phyloP scores from a whole-genome alignment of 2,113 vertebrate genomes.

The Furnarius figulus region DNA sequence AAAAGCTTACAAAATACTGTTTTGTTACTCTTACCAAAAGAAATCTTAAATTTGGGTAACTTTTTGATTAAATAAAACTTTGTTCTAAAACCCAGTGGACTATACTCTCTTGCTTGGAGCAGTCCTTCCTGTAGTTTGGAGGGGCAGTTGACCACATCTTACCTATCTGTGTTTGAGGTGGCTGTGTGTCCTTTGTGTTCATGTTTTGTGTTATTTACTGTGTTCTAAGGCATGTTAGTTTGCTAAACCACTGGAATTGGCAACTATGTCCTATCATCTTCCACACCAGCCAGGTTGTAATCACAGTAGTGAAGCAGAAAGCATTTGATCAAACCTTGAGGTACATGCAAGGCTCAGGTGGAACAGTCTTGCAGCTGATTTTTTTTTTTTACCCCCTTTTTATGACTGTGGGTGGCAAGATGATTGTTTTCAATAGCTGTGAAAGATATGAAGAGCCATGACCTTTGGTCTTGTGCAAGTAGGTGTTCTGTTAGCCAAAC shows the following conservation, averaged over 20 bases:
- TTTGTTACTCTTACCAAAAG: not conserved
- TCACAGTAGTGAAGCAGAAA: not conserved
- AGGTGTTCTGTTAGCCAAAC: not conserved
- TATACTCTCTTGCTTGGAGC: not conserved
- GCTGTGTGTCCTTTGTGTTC: not conserved
- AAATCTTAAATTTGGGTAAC: not conserved
- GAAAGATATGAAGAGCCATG: not conserved
- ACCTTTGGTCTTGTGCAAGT: not conserved
- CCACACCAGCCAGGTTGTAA: not conserved
- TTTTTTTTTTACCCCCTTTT: not conserved
- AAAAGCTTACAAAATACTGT: not conserved
- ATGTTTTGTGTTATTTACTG: not conserved
- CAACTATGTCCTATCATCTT: not conserved
- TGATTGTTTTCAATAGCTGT: not conserved
- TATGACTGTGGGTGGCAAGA: not conserved
- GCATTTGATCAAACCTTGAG: not conserved
- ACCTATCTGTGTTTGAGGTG: not conserved
- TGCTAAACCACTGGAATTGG: not conserved
- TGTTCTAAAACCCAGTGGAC: not conserved
- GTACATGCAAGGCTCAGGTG: not conserved
- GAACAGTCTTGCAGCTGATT: not conserved
- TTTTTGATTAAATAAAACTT: not conserved
- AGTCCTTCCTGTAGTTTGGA: not conserved
- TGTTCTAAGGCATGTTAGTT: not conserved
- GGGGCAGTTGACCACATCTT: not conserved